A percentile compares a stretch with the other conserved stretches of the same genome.
Conservation (phyloP, 1,140 invertebrate genomes). For the Polyergus mexicanus region DNA sequence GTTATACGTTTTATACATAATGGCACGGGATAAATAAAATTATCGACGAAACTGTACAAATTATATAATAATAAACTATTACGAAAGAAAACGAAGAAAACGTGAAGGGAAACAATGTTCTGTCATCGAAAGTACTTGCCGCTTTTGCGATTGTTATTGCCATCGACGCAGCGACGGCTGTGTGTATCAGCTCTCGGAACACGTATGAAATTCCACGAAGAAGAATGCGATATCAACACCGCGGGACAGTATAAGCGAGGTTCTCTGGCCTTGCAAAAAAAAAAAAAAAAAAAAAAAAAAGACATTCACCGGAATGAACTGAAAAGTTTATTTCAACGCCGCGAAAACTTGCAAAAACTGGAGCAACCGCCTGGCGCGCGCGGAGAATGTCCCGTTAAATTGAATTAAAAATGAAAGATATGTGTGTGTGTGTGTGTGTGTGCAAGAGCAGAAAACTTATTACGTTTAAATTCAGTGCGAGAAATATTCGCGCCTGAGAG, state of each 20-base stretch:
- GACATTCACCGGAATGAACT: neutral
- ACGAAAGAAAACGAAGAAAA: neutral
- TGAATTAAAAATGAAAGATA: constrained; percentile 5
- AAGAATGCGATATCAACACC: constrained; percentile 55
- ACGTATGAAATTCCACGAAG: neutral
- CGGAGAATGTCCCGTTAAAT: constrained; percentile 3
- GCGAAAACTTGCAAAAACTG: constrained; percentile 36
- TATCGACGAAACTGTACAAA: neutral
- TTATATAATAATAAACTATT: neutral
- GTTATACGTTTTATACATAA: too few species aligned
- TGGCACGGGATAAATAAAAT: neutral
- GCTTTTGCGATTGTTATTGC: constrained; percentile 21
- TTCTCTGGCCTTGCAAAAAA: neutral
- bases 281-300: constrained; percentile 25
- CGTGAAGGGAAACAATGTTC: neutral
- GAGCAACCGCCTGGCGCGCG: constrained; percentile 21
- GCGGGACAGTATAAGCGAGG: neutral
- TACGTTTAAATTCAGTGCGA: too few species aligned
- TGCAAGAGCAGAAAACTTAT: neutral
- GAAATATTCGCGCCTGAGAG: neutral
- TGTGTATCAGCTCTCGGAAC: neutral
- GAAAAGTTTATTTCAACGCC: constrained; percentile 13
- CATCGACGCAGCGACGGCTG: neutral
- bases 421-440: too few species aligned
- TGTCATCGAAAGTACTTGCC: neutral